Evolutionary conservation across 2,113 vertebrate species (phyloP), one percentile per base, ranked within the genome.

Genomic region (Penelope pileata): DNA sequence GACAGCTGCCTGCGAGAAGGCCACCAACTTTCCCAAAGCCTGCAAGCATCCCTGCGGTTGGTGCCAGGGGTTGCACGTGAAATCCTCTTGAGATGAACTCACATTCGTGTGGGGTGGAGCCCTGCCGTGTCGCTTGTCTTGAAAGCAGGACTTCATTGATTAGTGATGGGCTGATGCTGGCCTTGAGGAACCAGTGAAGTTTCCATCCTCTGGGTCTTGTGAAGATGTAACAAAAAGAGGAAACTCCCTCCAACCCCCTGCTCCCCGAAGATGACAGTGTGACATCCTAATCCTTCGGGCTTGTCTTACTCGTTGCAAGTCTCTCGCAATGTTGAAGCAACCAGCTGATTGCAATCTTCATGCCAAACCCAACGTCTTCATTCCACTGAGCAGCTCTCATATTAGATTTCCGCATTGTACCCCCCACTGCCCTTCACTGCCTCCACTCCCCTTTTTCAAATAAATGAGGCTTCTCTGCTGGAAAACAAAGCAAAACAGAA

Each of bases 231-330:
- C 95, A 77, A 88, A 83, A 94, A 91, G 96, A 94, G 91, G 92
- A 70, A 93, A 88, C 54, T 67, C 72, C 47, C 86, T 86, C 73
- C 50, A n/a, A 69, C 22, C 12, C 34, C 23, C 36, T 2, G 1
- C 32, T 88, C 56, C 36, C 86, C 38, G 29, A 97, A 98, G 94
- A 98, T 98, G 98, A 98, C 97, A 98, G 96, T 94, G 90, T 98
- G 98, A 98, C 97, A 98, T 98, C 96, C 97, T 98, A 98, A 98
- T 98, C 97, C 97, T 98, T 97, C 86, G 45, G 96, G 94, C 96
- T 97, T 97, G 96, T 97, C 96, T 98, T 94, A 97, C 97, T 97
- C 94, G 97, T 96, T 97, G 96, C 97, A 97, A 97, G 94, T 94
- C 97, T 97, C 15, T 56, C 94, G 92, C 85, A 84, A 87, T 96